Evolutionary conservation across 2,113 vertebrate genomes (phyloP).

Genomic region (Spea multiplicata): DNA sequence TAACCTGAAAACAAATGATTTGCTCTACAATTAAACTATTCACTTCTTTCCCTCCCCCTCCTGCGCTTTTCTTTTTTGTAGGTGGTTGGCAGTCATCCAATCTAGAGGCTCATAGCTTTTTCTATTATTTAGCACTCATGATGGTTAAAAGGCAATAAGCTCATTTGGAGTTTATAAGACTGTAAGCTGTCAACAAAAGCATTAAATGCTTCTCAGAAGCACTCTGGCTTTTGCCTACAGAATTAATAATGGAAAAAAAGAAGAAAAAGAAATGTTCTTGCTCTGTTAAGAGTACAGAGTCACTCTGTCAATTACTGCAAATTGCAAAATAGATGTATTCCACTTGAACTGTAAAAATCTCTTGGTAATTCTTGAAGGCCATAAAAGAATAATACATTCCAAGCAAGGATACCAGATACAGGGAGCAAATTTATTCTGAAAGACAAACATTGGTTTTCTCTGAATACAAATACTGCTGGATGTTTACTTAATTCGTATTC

Average conservation of each 20-base stretch:
- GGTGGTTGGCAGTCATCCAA: slow-evolving; percentile 66
- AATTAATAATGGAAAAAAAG: slow-evolving; percentile 52
- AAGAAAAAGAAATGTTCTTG: slow-evolving; percentile 32
- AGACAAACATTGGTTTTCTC: slow-evolving; percentile 10
- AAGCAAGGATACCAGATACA: not conserved
- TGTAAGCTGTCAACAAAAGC: slow-evolving; percentile 67
- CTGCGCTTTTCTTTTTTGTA: slow-evolving; percentile 35
- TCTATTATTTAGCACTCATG: slow-evolving; percentile 66
- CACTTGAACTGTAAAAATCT: slow-evolving; percentile 53
- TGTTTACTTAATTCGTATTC: not conserved
- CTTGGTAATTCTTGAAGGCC: slow-evolving; percentile 5
- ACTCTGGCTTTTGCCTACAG: slow-evolving; percentile 53
- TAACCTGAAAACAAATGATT: slow-evolving; percentile 76
- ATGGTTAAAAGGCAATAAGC: slow-evolving; percentile 76
- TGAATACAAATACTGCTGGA: not conserved
- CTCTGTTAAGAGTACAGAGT: slow-evolving; percentile 50
- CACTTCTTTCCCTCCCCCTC: slow-evolving; percentile 43
- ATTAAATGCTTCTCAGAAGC: slow-evolving; percentile 62
- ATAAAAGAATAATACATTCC: slow-evolving; percentile 11
- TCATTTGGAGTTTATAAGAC: slow-evolving; percentile 73
- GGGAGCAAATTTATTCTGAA: not conserved
- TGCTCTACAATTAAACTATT: slow-evolving; percentile 72
- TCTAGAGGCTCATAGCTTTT: slow-evolving; percentile 60
- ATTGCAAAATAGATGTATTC: slow-evolving; percentile 53
- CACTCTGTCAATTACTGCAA: slow-evolving; percentile 56